Evolutionary conservation across 2,113 vertebrate genomes (phyloP).

Genomic region (Brienomyrus brachyistius): DNA sequence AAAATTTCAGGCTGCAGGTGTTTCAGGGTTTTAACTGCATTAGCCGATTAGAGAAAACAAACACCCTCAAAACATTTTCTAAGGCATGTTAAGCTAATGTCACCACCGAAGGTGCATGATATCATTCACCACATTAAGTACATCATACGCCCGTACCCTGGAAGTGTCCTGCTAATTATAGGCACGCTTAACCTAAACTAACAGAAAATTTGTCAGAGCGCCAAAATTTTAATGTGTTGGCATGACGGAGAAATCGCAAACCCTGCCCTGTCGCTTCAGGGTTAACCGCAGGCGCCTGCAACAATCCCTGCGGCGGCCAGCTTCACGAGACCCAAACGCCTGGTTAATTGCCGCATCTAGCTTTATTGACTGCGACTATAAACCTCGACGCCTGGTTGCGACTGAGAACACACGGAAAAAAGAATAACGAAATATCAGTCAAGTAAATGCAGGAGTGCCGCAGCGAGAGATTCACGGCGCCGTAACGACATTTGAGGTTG

Average conservation of each 20-base stretch:
- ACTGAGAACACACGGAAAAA: neutral
- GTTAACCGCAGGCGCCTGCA: neutral
- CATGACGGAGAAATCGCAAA: neutral
- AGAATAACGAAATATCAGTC: neutral
- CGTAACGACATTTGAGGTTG: neutral
- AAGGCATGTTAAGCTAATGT: neutral
- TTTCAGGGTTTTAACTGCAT: neutral
- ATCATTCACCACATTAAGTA: neutral
- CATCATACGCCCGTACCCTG: neutral
- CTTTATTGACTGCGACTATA: neutral
- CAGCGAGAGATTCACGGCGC: neutral
- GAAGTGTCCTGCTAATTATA: neutral
- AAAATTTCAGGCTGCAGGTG: neutral
- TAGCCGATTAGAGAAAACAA: neutral
- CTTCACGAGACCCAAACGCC: neutral
- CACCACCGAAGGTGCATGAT: neutral
- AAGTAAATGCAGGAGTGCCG: neutral
- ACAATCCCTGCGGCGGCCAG: neutral
- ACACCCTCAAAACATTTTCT: no score
- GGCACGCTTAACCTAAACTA: neutral
- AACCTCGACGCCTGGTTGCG: neutral
- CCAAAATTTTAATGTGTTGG: neutral
- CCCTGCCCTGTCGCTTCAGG: neutral
- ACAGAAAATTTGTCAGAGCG: neutral
- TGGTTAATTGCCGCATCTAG: neutral